Evolutionary conservation across 2,797 vertebrate genomes (phyloP).

Genomic region (Hemitrygon akajei): DNA sequence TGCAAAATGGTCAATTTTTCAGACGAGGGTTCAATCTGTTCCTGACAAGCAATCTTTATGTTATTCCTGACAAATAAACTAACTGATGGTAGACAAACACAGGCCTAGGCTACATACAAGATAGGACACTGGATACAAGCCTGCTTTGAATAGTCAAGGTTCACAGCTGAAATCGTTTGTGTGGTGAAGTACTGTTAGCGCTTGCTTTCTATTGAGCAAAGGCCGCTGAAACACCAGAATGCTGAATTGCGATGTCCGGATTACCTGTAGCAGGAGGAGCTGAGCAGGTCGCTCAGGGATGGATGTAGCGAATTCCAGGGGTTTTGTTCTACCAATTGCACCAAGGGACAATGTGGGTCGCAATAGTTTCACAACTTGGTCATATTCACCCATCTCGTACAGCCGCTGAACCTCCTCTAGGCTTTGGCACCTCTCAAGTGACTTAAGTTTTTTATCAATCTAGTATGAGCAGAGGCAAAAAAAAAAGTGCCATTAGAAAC

Average conservation of each 20-base stretch:
- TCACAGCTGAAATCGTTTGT: background rate
- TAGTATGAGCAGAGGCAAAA: slow-evolving; percentile 48
- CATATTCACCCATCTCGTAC: slow-evolving; percentile 80
- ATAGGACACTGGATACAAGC: background rate
- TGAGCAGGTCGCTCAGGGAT: slow-evolving; percentile 89
- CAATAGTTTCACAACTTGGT: slow-evolving; percentile 80
- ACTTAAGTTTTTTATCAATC: slow-evolving; percentile 93
- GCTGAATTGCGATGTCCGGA: background rate
- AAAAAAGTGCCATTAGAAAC: background rate
- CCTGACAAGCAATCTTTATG: background rate
- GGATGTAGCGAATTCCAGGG: slow-evolving; percentile 83
- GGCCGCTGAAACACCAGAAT: background rate
- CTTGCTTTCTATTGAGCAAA: background rate
- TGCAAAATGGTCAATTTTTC: background rate
- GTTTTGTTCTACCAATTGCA: slow-evolving; percentile 64
- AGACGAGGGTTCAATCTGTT: background rate
- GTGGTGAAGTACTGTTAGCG: background rate
- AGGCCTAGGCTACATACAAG: background rate
- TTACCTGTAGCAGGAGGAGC: slow-evolving; percentile 81
- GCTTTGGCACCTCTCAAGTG: slow-evolving; percentile 92
- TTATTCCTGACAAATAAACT: background rate
- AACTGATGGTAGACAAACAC: background rate
- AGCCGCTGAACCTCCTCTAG: slow-evolving; percentile 93
- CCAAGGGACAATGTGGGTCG: slow-evolving; percentile 77
- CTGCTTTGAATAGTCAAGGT: background rate